These are phyloP conservation scores for Pteria penguin DNA, from an alignment of 2,888 invertebrate genomes.

Conservation along the genomic window DNA sequence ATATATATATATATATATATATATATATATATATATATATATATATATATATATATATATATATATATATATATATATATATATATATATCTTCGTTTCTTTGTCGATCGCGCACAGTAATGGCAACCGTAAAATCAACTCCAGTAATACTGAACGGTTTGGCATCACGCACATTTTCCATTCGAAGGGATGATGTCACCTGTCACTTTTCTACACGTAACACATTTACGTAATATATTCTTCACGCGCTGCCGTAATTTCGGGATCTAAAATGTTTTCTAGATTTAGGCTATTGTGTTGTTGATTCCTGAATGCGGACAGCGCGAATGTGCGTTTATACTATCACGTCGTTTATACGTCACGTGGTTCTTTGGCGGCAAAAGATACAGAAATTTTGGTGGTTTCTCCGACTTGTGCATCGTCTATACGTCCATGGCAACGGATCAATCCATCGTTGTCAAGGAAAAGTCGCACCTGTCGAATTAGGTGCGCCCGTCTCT, in stretches of 20 bases:
- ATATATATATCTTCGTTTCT: too few relatives aligned
- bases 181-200: constrained; percentile 39
- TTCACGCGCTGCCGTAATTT: too few relatives aligned
- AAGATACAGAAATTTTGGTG: constrained; percentile 15
- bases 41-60: too few relatives aligned
- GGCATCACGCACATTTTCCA: constrained; percentile 13
- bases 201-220: too few relatives aligned
- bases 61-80: too few relatives aligned
- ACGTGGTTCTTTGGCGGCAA: constrained; percentile 31
- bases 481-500: too few relatives aligned
- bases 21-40: too few relatives aligned
- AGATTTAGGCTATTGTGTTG: too few relatives aligned
- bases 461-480: not conserved
- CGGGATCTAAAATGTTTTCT: constrained; percentile 44
- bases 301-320: constrained; percentile 33
- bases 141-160: constrained; percentile 45
- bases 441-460: not conserved
- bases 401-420: not conserved
- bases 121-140: constrained; percentile 39
- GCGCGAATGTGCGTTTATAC: constrained; percentile 34
- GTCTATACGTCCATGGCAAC: constrained; percentile 3
- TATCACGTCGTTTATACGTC: constrained; percentile 29
- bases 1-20: too few relatives aligned
- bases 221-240: too few relatives aligned
- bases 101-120: constrained; percentile 10